phyloP scores from a whole-genome alignment of 2,113 vertebrate species.

The Thalassoma bifasciatum region DNA sequence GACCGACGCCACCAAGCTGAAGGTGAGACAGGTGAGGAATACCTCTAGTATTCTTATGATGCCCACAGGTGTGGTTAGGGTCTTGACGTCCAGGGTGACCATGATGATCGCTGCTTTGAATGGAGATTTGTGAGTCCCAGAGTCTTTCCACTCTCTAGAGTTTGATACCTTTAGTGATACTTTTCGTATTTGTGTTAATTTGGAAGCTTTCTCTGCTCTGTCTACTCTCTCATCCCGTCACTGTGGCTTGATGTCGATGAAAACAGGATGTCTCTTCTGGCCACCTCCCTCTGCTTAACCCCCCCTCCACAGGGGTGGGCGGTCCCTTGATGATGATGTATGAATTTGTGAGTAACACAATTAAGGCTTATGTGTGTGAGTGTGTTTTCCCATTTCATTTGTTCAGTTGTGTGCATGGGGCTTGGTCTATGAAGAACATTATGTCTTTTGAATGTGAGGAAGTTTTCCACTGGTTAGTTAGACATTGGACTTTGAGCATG shows the following conservation, averaged over 20 bases:
- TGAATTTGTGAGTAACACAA: too few relatives aligned
- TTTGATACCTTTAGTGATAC: too few relatives aligned
- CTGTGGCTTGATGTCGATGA: not conserved
- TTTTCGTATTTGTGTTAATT: too few relatives aligned
- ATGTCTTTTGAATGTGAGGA: not conserved
- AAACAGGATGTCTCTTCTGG: not conserved
- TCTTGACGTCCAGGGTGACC: constrained; percentile 57
- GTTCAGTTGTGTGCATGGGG: not conserved
- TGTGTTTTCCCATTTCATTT: too few relatives aligned
- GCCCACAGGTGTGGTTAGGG: constrained; percentile 79
- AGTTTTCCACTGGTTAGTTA: not conserved
- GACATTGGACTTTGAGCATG: too few relatives aligned
- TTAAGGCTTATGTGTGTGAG: too few relatives aligned
- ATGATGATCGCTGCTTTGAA: constrained; percentile 12
- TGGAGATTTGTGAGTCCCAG: not conserved
- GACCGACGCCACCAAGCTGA: constrained; percentile 86
- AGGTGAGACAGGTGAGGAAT: constrained; percentile 83
- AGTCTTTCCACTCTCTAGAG: too few relatives aligned
- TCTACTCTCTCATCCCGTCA: not conserved
- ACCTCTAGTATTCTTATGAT: constrained; percentile 84
- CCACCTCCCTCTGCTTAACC: constrained; percentile 7
- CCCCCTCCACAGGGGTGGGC: not conserved
- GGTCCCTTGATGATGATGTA: not conserved
- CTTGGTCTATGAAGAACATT: not conserved
- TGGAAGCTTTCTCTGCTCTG: not conserved